A percentile compares a stretch with the other conserved stretches of the same genome.
phyloP scores from a whole-genome alignment of 2,888 invertebrate species.

The Rhagophthalmus giganteus region DNA sequence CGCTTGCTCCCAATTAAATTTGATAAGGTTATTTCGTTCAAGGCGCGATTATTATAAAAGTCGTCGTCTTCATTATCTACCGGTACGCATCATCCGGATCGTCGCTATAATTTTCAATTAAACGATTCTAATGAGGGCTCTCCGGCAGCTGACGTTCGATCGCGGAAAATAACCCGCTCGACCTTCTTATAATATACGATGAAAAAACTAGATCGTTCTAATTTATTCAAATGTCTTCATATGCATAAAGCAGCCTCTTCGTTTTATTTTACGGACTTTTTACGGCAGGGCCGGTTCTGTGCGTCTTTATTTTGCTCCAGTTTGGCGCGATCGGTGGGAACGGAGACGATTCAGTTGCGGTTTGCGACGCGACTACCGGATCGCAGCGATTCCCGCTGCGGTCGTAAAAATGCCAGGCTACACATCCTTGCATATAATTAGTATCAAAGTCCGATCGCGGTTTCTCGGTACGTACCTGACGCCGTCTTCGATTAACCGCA shows the following conservation, averaged over 20 bases:
- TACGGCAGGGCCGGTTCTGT: neutral
- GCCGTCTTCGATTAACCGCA: slow-evolving; percentile 27
- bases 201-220: slow-evolving; percentile 15
- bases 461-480: slow-evolving; percentile 23
- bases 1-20: slow-evolving; percentile 15
- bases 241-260: slow-evolving; percentile 1
- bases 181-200: slow-evolving; percentile 11
- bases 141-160: slow-evolving; percentile 14
- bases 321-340: slow-evolving; percentile 5
- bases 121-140: slow-evolving; percentile 3
- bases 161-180: slow-evolving; percentile 17
- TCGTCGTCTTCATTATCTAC: too few relatives aligned
- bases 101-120: too few relatives aligned
- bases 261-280: slow-evolving; percentile 1
- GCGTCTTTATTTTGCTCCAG: slow-evolving; percentile 13
- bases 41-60: too few relatives aligned
- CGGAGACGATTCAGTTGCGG: slow-evolving; percentile 1
- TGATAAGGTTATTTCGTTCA: slow-evolving; percentile 9
- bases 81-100: too few relatives aligned
- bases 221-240: slow-evolving; percentile 19
- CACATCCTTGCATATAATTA: slow-evolving; percentile 26
- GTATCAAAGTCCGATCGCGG: slow-evolving; percentile 20
- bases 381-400: slow-evolving; percentile 17
- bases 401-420: slow-evolving; percentile 20
- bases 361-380: slow-evolving; percentile 1